Percentiles rank a stretch among this genome's conserved stretches.
phyloP scores from a whole-genome alignment of 2,113 vertebrate species.

The Oophaga pumilio region DNA sequence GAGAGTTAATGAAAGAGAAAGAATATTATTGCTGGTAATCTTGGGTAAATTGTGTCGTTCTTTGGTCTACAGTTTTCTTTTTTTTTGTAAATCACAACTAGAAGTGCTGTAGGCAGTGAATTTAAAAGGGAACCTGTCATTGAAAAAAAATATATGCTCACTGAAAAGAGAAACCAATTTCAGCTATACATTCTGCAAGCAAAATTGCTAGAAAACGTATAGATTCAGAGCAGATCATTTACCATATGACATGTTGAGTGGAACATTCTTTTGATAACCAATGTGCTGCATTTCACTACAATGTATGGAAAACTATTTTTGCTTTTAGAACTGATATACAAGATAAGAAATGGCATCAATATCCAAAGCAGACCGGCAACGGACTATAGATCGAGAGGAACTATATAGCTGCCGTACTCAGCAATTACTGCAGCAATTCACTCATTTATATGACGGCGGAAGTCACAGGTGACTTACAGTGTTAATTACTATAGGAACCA shows the following conservation, averaged over 20 bases:
- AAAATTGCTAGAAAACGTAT: slow-evolving; percentile 29
- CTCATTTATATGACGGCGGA: background rate
- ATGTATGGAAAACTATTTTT: background rate
- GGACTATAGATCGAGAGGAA: background rate
- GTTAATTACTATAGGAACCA: slow-evolving; percentile 35
- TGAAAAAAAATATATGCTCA: slow-evolving; percentile 22
- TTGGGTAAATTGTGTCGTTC: slow-evolving; percentile 16
- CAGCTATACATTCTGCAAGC: slow-evolving; percentile 20
- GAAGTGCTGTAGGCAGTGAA: slow-evolving; percentile 33
- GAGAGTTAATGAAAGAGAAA: background rate
- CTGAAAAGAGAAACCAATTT: slow-evolving; percentile 42
- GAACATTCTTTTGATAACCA: slow-evolving; percentile 26
- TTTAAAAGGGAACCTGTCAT: slow-evolving; percentile 39
- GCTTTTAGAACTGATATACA: background rate
- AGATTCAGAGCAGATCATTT: slow-evolving; percentile 29
- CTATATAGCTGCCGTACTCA: background rate
- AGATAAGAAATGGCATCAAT: background rate
- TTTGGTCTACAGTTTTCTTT: background rate
- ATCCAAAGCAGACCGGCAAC: too few relatives aligned
- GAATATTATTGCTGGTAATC: slow-evolving; percentile 18
- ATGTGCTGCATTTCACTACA: background rate
- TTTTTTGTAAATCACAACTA: slow-evolving; percentile 6
- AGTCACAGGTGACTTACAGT: slow-evolving; percentile 32
- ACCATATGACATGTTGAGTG: slow-evolving; percentile 21
- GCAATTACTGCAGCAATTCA: slow-evolving; percentile 13